Evolutionary conservation across 2,113 vertebrate species (phyloP).

Genomic region (Cichladusa arquata): DNA sequence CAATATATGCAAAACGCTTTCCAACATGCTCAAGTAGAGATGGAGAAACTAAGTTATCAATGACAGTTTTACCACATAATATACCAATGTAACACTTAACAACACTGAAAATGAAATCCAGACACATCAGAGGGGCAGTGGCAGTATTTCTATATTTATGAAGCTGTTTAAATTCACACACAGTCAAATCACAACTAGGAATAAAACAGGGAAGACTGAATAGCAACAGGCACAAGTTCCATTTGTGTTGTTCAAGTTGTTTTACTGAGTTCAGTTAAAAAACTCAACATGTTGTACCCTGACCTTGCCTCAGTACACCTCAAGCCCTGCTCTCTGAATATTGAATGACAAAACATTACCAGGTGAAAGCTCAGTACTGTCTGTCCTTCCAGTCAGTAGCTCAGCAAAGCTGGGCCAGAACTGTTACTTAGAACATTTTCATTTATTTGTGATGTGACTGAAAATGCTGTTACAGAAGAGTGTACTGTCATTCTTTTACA

Average conservation of each 20-base stretch:
- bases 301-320: background rate
- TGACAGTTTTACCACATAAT: slow-evolving; percentile 31
- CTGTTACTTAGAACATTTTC: background rate
- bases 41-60: background rate
- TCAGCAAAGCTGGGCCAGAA: background rate
- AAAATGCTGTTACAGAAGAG: background rate
- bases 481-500: background rate
- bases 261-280: background rate
- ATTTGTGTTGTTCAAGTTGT: background rate
- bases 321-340: background rate
- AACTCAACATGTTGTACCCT: background rate
- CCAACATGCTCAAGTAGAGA: background rate
- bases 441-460: fast-evolving
- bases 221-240: background rate
- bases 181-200: background rate
- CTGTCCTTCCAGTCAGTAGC: background rate
- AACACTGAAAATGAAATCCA: background rate
- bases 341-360: background rate
- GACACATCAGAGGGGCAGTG: background rate
- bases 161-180: slow-evolving; percentile 5
- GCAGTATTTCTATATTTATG: slow-evolving; percentile 1
- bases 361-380: background rate
- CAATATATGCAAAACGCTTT: background rate
- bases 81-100: background rate
- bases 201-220: background rate